Evolutionary conservation across 2,888 invertebrate genomes (phyloP).

Genomic region (Germaria angustata): DNA sequence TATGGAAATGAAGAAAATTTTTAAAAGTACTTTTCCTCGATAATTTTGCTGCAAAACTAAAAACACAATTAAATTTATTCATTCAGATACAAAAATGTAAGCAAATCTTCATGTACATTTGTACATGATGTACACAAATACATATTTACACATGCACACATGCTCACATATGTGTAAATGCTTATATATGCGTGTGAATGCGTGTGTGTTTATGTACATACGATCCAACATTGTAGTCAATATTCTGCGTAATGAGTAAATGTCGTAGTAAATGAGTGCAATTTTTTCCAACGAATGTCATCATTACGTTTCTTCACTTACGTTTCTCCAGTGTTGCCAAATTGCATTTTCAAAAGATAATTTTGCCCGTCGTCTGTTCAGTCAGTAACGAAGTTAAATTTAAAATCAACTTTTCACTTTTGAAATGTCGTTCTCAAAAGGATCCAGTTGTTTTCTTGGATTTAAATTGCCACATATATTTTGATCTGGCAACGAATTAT

Average conservation of each 20-base stretch:
- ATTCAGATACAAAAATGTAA: not conserved
- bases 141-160: not conserved
- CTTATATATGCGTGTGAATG: not conserved
- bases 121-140: not conserved
- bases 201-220: too few relatives aligned
- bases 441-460: too few relatives aligned
- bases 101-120: not conserved
- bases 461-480: too few relatives aligned
- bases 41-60: not conserved
- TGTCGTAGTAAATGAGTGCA: not conserved
- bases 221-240: too few relatives aligned
- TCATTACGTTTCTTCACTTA: not conserved
- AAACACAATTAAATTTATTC: not conserved
- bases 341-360: too few relatives aligned
- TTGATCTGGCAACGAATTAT: too few relatives aligned
- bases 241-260: conserved; percentile 2
- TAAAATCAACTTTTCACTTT: too few relatives aligned
- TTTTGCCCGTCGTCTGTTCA: too few relatives aligned
- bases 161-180: too few relatives aligned
- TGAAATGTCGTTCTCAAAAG: too few relatives aligned
- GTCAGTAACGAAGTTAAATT: too few relatives aligned
- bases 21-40: not conserved
- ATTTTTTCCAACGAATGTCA: conserved; percentile 14
- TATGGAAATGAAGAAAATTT: not conserved
- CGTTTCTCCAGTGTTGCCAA: too few relatives aligned